Evolutionary conservation across 2,113 vertebrate genomes (phyloP).

Genomic region (Platysternon megacephalum): DNA sequence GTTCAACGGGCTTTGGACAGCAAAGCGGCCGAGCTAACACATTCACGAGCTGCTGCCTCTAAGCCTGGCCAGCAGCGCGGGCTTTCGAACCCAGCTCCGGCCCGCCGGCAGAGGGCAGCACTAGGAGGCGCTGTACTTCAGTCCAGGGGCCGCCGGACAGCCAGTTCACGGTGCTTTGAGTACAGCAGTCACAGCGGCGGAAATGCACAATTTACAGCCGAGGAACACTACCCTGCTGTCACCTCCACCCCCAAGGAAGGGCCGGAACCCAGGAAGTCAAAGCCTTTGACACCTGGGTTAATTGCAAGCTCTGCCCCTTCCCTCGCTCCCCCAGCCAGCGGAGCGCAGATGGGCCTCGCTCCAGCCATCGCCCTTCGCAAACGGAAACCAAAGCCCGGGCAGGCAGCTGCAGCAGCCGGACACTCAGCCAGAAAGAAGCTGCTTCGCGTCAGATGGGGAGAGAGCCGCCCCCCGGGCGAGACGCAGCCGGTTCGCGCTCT

Average conservation of each 20-base stretch:
- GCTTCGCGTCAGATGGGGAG: background rate
- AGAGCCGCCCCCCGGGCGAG: background rate
- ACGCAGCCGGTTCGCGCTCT: slow-evolving; percentile 57
- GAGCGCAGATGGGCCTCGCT: background rate
- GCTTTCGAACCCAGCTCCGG: too few relatives aligned
- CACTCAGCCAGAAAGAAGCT: slow-evolving; percentile 32
- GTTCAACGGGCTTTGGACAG: accelerated
- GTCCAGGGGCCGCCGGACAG: accelerated
- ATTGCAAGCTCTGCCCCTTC: background rate
- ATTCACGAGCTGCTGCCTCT: background rate
- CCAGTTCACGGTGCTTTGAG: slow-evolving; percentile 37
- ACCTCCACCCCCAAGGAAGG: background rate
- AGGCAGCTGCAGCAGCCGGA: background rate
- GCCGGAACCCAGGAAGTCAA: background rate
- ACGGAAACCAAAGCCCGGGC: background rate
- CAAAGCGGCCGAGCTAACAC: background rate
- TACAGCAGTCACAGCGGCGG: slow-evolving; percentile 5
- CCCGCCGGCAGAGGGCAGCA: background rate
- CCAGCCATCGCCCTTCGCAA: background rate
- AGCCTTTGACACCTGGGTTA: background rate
- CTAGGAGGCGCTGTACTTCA: background rate
- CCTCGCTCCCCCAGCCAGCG: background rate
- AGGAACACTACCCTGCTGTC: background rate
- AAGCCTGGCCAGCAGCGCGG: background rate
- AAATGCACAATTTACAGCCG: slow-evolving; percentile 40